Base-by-base conservation (phyloP, 2,888 invertebrate genomes). In the Eupithecia insigniata region DNA sequence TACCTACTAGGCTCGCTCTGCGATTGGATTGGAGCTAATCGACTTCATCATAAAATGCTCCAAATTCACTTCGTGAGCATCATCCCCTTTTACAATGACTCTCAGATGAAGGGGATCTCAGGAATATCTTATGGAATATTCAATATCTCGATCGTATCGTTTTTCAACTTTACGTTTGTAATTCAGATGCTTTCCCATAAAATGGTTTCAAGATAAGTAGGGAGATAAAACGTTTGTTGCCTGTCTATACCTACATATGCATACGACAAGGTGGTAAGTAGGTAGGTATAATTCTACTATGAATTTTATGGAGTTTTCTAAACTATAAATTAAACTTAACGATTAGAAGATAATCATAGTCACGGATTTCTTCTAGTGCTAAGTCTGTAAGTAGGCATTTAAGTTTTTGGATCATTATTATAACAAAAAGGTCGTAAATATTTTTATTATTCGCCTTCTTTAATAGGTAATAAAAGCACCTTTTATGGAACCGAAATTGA, bases 61-160 rank as follows among this genome's bases (percentile, higher is more conserved):
- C 86, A 89, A 88, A 89, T 89, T 88, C 89, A 88, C 87, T 90
- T 87, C 81, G 82, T 80, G 80, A 80, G 83, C 83, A 80, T 76
- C 81, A 79, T 80, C 81, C 84, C 85, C 82, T 80, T 83, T 82
- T 80, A 80, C 84, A 85, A 81, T 82, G 80, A 80, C 81, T 85
- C 83, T 76, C 80, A 85, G 85, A 84, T 83, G 81, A 80, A 82
- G 82, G 79, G 85, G 84, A 55, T 66, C 58, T 67, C 65, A 16
- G 70, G 72, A 75, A 78, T 77, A 70, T 72, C 65, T 64, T 60
- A 64, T 28, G 65, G 71, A 71, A 74, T 71, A 71, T 74, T 74
- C 39, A 71, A 69, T 68, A 70, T 58, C 66, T 66, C 64, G 69
- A 69, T 70, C 66, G 39, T 69, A 73, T 72, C 66, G 64, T 65